Evolutionary conservation across 2,888 invertebrate genomes (phyloP), one percentile per base, ranked within the genome.

Genomic region (Congeria kusceri): DNA sequence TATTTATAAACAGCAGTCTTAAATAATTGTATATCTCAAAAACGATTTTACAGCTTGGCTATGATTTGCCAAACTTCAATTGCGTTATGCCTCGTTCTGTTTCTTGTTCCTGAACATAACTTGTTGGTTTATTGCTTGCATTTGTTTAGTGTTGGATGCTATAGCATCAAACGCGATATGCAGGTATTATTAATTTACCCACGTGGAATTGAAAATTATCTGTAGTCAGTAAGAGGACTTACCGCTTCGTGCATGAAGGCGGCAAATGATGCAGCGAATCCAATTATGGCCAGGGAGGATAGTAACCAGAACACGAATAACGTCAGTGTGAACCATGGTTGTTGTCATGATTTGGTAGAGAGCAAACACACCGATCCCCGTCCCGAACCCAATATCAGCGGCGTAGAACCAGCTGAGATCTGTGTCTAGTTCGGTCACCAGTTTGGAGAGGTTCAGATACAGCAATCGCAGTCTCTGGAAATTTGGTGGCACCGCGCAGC

Each of bases 391-490:
- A 23, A 68, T 44, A 9, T 25, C 18, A 5, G 27, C 25, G 29
- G 63, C 77, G 44, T 27, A 77, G 28, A 49, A 64, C 64, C 58
- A 72, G 20, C 72, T 53, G 9, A 77, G 39, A 57, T 77, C 77
- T 28, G 63, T 15, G 29, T 77, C 72, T 25, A 77, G 25, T 44
- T 68, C 62, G 18, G 4, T 27, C 9, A 77, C 77, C 27, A 68
- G 58, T 67, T 72, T 77, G 67, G 72, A 53, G n/a, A 77, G 63
- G 28, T 77, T 68, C 18, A 68, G 13, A 29, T 72, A 72, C 9
- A 74, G 57, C 29, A 68, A 46, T 46, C 74, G 74, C 18, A 63
- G 2, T 61, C 46, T 62, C 28, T 53, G 57, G 23, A 76, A 63
- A 18, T 49, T 47, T 25, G 0, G 23, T 11, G 63, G 18, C 27